Evolutionary conservation across 2,113 vertebrate species (phyloP), one percentile per base, ranked within the genome.

Genomic region (Notothenia rossii): DNA sequence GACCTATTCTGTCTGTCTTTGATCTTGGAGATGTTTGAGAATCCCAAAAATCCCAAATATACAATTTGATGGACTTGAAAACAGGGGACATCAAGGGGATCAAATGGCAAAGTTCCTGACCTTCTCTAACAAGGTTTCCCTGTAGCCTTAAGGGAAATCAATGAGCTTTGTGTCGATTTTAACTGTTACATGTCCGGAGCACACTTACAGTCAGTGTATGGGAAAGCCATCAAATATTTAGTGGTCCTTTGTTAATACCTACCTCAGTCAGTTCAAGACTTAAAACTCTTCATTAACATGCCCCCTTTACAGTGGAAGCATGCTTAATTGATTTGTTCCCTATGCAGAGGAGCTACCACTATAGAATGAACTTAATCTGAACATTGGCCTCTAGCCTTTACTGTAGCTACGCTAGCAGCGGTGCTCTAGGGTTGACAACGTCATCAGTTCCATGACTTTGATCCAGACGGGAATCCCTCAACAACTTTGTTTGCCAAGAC

Each of bases 61-160:
- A 20, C 6, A 7, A 4, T 17, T 22, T 46, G 12, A 59, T 12
- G 20, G 54, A 48, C 10, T 66, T 43, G 7, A 71, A 66, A 13
- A 50, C 1, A 15, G 9, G 18, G 25, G 25, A 25, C 25, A 25
- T 25, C 25, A 25, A 25, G 25, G 25, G 20, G 48, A 17, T 70
- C 20, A 45, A 66, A 66, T 43, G 55, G 50, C 67, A 69, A 68
- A 72, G 67, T 76, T 67, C 36, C 1, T 48, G 56, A 65, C 59
- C 63, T 75, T 46, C 48, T n/a, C 29, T 65, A 50, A 65, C 46
- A 85, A 74, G 53, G 17, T 53, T 68, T 53, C 29, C 36, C 55
- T 75, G 25, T 51, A 56, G 58, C 29, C 33, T 54, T 25, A 2
- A 62, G 12, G 50, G 10, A 84, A 69, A 78, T 59, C 64, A 61